These are phyloP conservation scores for Tetrapedia diversipes DNA, from an alignment of 2,888 invertebrate species.

Conservation along the genomic window DNA sequence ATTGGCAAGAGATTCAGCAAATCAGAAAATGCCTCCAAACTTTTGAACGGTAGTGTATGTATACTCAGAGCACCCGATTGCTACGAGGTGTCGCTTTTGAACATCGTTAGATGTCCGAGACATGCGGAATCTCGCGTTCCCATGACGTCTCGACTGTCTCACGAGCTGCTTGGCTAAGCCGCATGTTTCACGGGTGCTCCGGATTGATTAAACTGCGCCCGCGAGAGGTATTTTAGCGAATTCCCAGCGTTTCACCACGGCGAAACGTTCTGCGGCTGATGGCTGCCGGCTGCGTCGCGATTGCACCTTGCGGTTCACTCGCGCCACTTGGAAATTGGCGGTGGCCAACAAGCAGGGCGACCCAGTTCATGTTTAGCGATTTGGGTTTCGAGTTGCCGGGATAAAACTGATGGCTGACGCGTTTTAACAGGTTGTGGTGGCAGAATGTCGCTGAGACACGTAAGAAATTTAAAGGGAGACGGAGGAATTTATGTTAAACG, in stretches of 20 bases:
- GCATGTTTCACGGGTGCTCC: slow-evolving; percentile 10
- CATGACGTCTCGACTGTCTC: slow-evolving; percentile 53
- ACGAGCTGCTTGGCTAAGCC: slow-evolving; percentile 31
- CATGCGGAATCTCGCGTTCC: slow-evolving; percentile 49
- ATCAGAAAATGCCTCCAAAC: no score
- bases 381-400: no score
- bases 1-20: no score
- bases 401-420: no score
- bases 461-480: no score
- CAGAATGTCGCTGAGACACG: no score
- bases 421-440: no score
- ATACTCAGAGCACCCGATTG: slow-evolving; percentile 6
- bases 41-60: no score
- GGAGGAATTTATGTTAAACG: no score
- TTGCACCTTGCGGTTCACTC: background rate
- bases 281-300: background rate
- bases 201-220: background rate
- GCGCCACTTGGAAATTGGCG: background rate
- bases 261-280: background rate
- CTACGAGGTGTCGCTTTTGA: slow-evolving; percentile 10
- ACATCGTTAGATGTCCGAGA: slow-evolving; percentile 30
- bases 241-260: background rate
- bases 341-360: no score
- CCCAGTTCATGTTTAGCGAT: no score
- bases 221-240: background rate